Conservation (phyloP, 1,140 invertebrate genomes). For the Drosophila ironensis region DNA sequence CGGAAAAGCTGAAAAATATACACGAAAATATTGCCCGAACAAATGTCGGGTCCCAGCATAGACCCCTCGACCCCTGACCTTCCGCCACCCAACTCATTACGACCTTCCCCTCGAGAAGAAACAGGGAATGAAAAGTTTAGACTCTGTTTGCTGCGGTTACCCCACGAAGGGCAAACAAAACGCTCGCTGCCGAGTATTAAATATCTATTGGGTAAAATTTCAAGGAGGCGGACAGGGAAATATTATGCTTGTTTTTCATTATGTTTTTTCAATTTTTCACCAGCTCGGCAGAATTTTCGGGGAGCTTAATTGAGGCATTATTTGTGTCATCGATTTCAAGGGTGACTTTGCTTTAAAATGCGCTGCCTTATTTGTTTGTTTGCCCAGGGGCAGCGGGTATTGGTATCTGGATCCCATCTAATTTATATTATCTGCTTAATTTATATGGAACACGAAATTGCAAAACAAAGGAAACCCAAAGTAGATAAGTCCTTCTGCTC, state of each 20-base stretch:
- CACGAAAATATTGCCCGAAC: conserved; percentile 70
- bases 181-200: conserved; percentile 71
- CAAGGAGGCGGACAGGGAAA: conserved; percentile 15
- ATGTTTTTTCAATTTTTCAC: conserved; percentile 42
- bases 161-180: conserved; percentile 40
- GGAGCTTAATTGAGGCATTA: conserved; percentile 72
- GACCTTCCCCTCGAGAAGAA: conserved; percentile 26
- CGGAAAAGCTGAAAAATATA: conserved; percentile 68
- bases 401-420: conserved; percentile 43
- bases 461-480: conserved; percentile 33
- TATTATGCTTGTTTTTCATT: conserved; percentile 69
- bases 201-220: conserved; percentile 71
- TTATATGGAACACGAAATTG: conserved; percentile 56
- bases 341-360: conserved; percentile 8
- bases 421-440: conserved; percentile 73
- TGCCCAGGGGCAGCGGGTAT: not conserved
- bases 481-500: conserved; percentile 12
- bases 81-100: conserved; percentile 47
- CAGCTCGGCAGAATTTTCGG: conserved; percentile 12
- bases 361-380: conserved; percentile 4
- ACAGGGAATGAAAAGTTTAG: conserved; percentile 46
- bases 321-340: conserved; percentile 75
- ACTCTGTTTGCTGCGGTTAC: conserved; percentile 62
- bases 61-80: not conserved
- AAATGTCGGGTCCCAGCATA: conserved; percentile 43